These are phyloP conservation scores for Lepidocolaptes lacrymiger DNA, from an alignment of 2,797 vertebrate species.

Conservation along the genomic window DNA sequence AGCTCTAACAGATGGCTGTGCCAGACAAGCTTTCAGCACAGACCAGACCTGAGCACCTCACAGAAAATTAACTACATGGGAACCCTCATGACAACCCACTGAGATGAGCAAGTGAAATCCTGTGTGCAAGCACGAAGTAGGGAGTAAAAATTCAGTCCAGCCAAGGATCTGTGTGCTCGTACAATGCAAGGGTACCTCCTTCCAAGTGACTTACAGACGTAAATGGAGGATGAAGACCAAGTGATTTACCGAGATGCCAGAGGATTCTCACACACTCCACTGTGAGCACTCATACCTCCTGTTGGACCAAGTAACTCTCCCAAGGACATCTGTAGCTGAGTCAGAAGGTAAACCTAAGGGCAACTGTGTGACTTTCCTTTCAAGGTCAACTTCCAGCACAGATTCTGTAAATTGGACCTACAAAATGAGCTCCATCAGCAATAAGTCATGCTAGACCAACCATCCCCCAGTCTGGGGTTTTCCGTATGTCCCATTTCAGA, in stretches of 20 bases:
- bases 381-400: neutral
- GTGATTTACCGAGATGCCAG: neutral
- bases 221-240: neutral
- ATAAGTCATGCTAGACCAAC: neutral
- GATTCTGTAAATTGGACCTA: neutral
- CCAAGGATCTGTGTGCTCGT: fast-evolving
- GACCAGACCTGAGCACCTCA: neutral
- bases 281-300: neutral
- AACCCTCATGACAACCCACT: fast-evolving
- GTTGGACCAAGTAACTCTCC: neutral
- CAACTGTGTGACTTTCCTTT: neutral
- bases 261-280: neutral
- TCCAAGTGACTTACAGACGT: fast-evolving
- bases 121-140: fast-evolving
- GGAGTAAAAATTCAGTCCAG: neutral
- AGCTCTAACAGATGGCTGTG: neutral
- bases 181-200: neutral
- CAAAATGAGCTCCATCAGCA: neutral
- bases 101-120: neutral
- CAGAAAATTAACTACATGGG: fast-evolving
- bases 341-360: neutral
- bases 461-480: neutral
- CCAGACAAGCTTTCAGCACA: neutral
- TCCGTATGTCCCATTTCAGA: neutral
- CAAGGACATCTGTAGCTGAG: neutral